These are phyloP conservation scores for Enteromius thamalakanensis DNA, from an alignment of 2,797 vertebrate genomes.

Conservation along the genomic window DNA sequence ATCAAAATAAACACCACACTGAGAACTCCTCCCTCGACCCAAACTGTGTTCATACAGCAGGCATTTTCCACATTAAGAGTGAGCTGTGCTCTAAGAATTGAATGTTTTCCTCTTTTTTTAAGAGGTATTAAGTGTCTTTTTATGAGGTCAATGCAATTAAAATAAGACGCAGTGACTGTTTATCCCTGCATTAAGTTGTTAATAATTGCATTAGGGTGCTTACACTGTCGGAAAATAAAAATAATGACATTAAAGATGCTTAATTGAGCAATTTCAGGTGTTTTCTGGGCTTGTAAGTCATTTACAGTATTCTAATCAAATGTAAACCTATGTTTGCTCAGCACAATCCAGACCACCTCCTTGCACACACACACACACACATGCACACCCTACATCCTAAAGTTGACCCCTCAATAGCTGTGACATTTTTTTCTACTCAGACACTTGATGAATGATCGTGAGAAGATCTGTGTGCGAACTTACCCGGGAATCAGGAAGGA, in stretches of 20 bases:
- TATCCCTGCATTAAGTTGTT: conserved; percentile 5
- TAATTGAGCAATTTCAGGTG: neutral
- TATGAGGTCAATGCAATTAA: conserved; percentile 47
- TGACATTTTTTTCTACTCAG: neutral
- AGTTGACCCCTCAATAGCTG: conserved; percentile 21
- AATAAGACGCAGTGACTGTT: neutral
- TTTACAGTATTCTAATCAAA: neutral
- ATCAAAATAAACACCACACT: conserved; percentile 75
- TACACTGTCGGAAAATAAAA: neutral
- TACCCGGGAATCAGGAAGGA: neutral
- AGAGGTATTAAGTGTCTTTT: conserved; percentile 12
- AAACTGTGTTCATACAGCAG: neutral
- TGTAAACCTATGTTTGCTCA: neutral
- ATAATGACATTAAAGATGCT: conserved; percentile 11
- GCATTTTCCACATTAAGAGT: conserved; percentile 36
- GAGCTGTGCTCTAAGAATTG: conserved; percentile 4
- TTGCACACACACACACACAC: neutral
- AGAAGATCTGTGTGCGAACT: conserved; percentile 9
- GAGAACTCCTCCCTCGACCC: conserved; percentile 59
- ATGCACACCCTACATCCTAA: neutral
- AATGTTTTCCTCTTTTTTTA: conserved; percentile 18
- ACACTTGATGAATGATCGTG: conserved; percentile 16
- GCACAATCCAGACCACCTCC: neutral
- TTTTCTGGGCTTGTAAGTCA: neutral
- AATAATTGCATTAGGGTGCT: neutral